Percentiles rank a stretch among this genome's conserved stretches.
Conservation (phyloP, 2,888 invertebrate species). For the Polyommatus iphigenia region DNA sequence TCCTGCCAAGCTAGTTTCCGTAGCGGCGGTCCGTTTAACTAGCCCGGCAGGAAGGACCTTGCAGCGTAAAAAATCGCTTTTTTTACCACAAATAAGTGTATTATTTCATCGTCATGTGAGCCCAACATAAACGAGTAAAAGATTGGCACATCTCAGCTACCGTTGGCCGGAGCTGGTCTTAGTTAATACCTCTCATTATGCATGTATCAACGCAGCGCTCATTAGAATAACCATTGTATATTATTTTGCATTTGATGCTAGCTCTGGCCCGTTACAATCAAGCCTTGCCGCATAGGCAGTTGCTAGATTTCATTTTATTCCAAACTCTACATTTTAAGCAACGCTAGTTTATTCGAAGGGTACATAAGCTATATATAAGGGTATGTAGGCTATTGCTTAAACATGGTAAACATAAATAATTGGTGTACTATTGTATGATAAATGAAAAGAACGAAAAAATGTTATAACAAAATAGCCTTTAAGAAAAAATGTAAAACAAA, state of each 20-base stretch:
- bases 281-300: background rate
- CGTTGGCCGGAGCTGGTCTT: slow-evolving; percentile 64
- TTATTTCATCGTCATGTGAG: slow-evolving; percentile 48
- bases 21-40: too few species aligned
- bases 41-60: too few species aligned
- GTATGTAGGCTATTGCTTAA: too few species aligned
- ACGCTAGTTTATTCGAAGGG: too few species aligned
- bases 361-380: too few species aligned
- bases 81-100: background rate
- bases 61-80: background rate
- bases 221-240: slow-evolving; percentile 31
- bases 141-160: slow-evolving; percentile 76
- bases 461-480: too few species aligned
- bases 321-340: too few species aligned
- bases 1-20: too few species aligned
- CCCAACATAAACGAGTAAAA: slow-evolving; percentile 57
- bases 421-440: too few species aligned
- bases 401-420: too few species aligned
- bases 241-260: slow-evolving; percentile 13
- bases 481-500: too few species aligned
- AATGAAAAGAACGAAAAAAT: too few species aligned
- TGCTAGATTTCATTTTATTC: background rate
- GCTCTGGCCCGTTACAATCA: background rate
- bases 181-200: slow-evolving; percentile 75
- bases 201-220: slow-evolving; percentile 61